phyloP scores from a whole-genome alignment of 64 coral and sea anemone genomes.

The Porites australiensis region DNA sequence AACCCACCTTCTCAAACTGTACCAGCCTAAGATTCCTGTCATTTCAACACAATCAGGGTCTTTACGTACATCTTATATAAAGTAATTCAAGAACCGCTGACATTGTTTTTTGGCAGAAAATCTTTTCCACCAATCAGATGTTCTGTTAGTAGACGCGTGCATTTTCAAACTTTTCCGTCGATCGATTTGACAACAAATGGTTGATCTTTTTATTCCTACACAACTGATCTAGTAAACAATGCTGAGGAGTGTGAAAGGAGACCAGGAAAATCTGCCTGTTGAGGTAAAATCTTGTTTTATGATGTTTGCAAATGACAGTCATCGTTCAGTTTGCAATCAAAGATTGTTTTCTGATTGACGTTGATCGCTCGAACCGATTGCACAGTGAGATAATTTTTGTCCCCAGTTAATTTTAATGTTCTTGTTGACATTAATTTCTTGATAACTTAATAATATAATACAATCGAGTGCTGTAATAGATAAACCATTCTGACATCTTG shows the following conservation, averaged over 20 bases:
- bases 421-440: too few species aligned
- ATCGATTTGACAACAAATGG: background rate
- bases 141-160: constrained; percentile 30
- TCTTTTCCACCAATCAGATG: constrained; percentile 29
- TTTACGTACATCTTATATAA: background rate
- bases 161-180: background rate
- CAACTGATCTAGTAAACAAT: background rate
- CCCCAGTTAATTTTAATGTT: too few species aligned
- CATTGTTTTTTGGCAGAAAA: background rate
- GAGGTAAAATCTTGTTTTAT: constrained; percentile 11
- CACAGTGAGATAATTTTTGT: too few species aligned
- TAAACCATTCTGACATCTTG: too few species aligned
- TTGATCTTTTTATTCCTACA: background rate
- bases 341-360: too few species aligned
- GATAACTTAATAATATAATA: too few species aligned
- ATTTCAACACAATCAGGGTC: too few species aligned
- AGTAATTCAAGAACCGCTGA: background rate
- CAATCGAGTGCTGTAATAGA: too few species aligned
- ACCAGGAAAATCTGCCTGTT: constrained; percentile 37
- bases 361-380: too few species aligned
- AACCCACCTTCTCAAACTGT: background rate
- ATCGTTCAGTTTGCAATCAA: too few species aligned
- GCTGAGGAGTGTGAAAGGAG: background rate
- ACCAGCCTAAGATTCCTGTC: too few species aligned
- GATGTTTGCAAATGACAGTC: too few species aligned